Base-by-base conservation (phyloP, 1,140 invertebrate species). In the Drosophila ananassae region DNA sequence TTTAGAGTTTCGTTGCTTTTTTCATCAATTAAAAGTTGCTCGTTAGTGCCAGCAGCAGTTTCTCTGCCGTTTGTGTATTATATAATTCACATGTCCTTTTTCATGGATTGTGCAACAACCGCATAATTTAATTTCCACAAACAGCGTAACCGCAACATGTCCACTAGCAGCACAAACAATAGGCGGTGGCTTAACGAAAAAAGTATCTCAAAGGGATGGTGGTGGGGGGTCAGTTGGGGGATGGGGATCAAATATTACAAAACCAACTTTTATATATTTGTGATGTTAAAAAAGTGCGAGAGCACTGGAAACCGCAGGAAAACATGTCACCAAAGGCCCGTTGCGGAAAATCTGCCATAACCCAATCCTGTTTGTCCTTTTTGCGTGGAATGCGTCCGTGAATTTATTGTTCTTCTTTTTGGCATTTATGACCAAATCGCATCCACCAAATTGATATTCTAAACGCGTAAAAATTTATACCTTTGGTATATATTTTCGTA, bases 381-480 rank as follows among this genome's bases (percentile, higher is more conserved):
- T 13, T 44, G 41, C 22, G 9, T 24, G 48, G 58, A 79, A 81
- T 76, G 67, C 79, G 73, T 10, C 50, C 73, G 73, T 69, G 67
- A 85, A 84, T 84, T 84, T 84, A 80, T 84, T 81, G 63, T 77
- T 79, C 76, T 77, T 60, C 34, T 57, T 73, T 5, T 66, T 82
- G 41, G 56, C 77, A 77, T 84, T 84, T 84, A 85, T 77, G 80
- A 37, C 78, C 78, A 87, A 85, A 85, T 85, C 82, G 82, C 82
- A 85, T 85, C 62, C 77, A 58, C 77, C 61, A 85, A 87, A 85
- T 85, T 85, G 82, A 85, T 85, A 85, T 85, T 85, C 82, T 85
- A 85, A 87, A 30, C 82, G 82, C 82, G 82, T 85, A 87, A 85
- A 85, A 85, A 78, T 87, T 30, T 85, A 78, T 78, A 77, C 69